Evolutionary conservation across 2,113 vertebrate genomes (phyloP).

Genomic region (Pterocles gutturalis): DNA sequence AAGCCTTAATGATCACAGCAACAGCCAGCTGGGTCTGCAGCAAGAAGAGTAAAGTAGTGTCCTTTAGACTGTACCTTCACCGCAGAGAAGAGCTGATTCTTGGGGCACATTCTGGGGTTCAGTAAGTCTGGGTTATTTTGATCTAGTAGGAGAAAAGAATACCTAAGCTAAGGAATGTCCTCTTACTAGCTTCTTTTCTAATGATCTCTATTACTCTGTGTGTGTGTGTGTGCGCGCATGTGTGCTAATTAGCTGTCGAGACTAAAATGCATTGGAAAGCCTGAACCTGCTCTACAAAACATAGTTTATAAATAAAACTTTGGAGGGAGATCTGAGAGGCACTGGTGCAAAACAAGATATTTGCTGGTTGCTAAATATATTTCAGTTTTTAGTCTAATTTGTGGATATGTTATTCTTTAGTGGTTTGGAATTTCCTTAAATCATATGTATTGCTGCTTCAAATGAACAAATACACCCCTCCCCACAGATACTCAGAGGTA

Average conservation of each 20-base stretch:
- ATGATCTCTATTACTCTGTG: not conserved
- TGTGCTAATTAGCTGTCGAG: not conserved
- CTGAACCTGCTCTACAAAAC: not conserved
- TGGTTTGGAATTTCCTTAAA: not conserved
- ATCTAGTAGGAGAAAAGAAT: not conserved
- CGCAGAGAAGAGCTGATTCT: not conserved
- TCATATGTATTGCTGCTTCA: not conserved
- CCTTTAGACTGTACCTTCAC: not conserved
- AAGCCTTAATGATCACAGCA: not conserved
- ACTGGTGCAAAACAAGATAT: not conserved
- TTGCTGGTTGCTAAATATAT: not conserved
- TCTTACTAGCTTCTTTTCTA: not conserved
- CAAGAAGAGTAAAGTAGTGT: not conserved
- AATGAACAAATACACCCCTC: not conserved
- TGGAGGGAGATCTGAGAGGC: not conserved
- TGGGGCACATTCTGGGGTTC: not conserved
- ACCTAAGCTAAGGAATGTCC: not conserved
- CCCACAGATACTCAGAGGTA: not conserved
- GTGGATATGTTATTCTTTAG: not conserved
- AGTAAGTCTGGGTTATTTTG: not conserved
- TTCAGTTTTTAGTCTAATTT: not conserved
- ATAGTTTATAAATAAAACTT: not conserved
- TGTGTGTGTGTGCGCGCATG: not conserved
- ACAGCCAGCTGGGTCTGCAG: not conserved
- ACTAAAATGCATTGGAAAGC: not conserved